phyloP scores from a whole-genome alignment of 2,113 vertebrate genomes.

The Abramis brama region DNA sequence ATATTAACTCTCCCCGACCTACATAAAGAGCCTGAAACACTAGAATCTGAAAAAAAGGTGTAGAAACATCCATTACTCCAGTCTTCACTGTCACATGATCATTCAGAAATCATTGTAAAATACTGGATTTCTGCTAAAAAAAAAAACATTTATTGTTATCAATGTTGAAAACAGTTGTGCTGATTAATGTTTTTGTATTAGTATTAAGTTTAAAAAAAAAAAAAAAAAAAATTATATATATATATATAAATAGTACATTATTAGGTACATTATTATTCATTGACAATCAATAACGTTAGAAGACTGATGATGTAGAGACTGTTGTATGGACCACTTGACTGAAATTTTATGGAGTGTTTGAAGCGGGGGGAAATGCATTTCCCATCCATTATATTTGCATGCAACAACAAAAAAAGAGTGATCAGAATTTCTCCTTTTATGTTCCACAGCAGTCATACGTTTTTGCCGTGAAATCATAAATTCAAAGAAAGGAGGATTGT shows the following conservation, averaged over 20 bases:
- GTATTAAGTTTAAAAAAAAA: too few species aligned
- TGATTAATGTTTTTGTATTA: background rate
- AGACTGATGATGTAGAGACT: background rate
- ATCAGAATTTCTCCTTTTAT: background rate
- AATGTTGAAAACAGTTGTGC: background rate
- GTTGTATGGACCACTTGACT: background rate
- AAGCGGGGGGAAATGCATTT: background rate
- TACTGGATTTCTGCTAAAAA: too few species aligned
- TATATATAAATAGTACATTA: too few species aligned
- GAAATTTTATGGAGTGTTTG: background rate
- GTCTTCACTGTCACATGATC: too few species aligned
- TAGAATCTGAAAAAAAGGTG: background rate
- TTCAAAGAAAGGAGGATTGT: background rate
- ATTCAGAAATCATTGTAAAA: too few species aligned
- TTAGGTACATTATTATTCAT: background rate
- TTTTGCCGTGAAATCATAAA: background rate
- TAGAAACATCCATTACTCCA: too few species aligned
- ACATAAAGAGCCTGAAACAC: background rate
- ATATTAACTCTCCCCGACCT: background rate
- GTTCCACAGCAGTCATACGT: background rate
- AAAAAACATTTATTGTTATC: too few species aligned
- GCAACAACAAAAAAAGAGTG: background rate
- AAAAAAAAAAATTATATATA: too few species aligned
- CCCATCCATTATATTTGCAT: background rate
- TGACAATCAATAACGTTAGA: background rate